A percentile compares a stretch with the other conserved stretches of the same genome.
Evolutionary conservation across 2,113 vertebrate genomes (phyloP).

Genomic region (Pontoporia blainvillei): DNA sequence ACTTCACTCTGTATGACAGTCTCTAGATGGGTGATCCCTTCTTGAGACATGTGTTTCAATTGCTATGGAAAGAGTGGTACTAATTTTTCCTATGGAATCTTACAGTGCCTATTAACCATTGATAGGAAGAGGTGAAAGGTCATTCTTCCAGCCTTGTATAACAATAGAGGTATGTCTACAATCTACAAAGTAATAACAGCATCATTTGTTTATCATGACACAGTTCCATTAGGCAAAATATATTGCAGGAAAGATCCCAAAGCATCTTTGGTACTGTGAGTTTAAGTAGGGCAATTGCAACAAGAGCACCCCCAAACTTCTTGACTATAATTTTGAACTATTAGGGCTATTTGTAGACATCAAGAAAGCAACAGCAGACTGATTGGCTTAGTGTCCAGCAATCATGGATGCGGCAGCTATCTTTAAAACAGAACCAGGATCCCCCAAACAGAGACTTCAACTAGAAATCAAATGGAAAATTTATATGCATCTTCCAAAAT

Average conservation of each 20-base stretch:
- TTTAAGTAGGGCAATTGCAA: not conserved
- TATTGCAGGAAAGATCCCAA: not conserved
- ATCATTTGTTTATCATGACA: not conserved
- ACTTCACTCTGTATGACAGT: too few species aligned
- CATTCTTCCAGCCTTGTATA: not conserved
- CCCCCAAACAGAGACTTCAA: not conserved
- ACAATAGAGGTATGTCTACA: not conserved
- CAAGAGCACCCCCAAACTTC: not conserved
- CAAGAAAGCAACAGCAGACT: not conserved
- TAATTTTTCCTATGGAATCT: not conserved
- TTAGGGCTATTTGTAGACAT: not conserved
- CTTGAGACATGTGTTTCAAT: not conserved
- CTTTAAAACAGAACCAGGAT: not conserved
- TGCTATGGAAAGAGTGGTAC: not conserved
- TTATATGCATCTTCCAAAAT: conserved; percentile 4
- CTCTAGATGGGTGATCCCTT: not conserved
- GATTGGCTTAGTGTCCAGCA: not conserved
- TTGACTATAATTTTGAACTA: not conserved
- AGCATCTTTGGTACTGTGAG: not conserved
- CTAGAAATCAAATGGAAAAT: conserved; percentile 6
- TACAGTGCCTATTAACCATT: not conserved
- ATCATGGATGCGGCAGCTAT: not conserved
- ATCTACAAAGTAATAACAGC: not conserved
- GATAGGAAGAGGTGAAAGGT: not conserved
- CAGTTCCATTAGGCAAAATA: not conserved